Percentiles rank a stretch among this genome's conserved stretches.
phyloP scores from a whole-genome alignment of 2,888 invertebrate genomes.

The Drosophila borealis region DNA sequence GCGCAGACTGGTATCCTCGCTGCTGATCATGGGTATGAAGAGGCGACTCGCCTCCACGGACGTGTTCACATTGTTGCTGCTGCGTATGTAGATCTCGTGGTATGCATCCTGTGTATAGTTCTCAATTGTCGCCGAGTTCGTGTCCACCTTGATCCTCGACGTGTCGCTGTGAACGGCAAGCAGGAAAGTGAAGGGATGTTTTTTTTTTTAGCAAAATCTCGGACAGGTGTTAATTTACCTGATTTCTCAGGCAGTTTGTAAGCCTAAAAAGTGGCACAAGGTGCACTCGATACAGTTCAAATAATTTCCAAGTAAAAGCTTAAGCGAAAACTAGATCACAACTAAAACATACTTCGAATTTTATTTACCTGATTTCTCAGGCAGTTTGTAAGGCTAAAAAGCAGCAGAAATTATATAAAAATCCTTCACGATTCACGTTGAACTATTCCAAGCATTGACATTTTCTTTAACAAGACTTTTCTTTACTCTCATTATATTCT shows the following conservation, averaged over 20 bases:
- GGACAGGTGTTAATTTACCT: not conserved
- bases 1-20: constrained; percentile 50
- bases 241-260: not conserved
- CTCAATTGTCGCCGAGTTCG: constrained; percentile 75
- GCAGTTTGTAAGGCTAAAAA: not conserved
- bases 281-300: no score
- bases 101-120: constrained; percentile 56
- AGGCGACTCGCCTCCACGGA: constrained; percentile 73
- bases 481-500: no score
- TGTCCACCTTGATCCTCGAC: constrained; percentile 57
- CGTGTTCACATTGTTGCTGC: constrained; percentile 73
- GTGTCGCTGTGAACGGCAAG: constrained; percentile 34
- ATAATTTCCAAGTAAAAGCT: no score
- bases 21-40: constrained; percentile 67
- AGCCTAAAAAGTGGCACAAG: no score
- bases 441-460: no score
- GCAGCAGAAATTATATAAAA: no score
- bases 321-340: no score
- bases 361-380: not conserved
- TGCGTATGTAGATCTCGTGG: constrained; percentile 76
- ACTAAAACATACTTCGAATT: no score
- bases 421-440: no score
- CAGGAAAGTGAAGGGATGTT: no score
- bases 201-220: no score
- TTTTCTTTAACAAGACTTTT: no score